phyloP scores from a whole-genome alignment of 1,140 invertebrate species.

The Drosophila ercepeae region DNA sequence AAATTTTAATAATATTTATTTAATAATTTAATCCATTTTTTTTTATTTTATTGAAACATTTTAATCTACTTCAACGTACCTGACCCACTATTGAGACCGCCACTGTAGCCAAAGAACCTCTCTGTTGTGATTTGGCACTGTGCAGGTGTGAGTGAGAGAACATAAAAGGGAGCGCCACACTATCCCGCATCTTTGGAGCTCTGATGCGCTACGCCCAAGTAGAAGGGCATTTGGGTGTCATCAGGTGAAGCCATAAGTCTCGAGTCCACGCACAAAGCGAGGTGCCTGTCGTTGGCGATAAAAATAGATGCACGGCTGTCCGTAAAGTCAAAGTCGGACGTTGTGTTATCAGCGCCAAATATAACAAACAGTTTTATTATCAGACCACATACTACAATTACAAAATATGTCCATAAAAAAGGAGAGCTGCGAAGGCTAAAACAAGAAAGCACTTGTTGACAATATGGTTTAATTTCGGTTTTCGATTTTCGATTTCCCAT shows the following conservation, averaged over 20 bases:
- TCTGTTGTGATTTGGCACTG: slow-evolving; percentile 37
- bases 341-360: slow-evolving; percentile 60
- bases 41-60: neutral
- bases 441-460: slow-evolving; percentile 24
- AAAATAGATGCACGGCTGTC: slow-evolving; percentile 44
- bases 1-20: too few species aligned
- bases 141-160: slow-evolving; percentile 17
- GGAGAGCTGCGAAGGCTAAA: slow-evolving; percentile 43
- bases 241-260: slow-evolving; percentile 12
- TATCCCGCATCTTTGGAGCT: slow-evolving; percentile 26
- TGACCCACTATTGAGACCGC: neutral
- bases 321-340: slow-evolving; percentile 40
- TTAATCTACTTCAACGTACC: neutral
- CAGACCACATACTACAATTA: slow-evolving; percentile 68
- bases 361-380: slow-evolving; percentile 75
- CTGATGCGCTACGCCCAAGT: slow-evolving; percentile 44
- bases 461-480: slow-evolving; percentile 35
- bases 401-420: slow-evolving; percentile 56
- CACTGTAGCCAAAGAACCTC: slow-evolving; percentile 20
- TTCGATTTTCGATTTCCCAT: slow-evolving; percentile 18
- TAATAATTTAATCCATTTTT: too few species aligned
- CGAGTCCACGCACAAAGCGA: slow-evolving; percentile 7
- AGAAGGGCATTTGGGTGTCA: slow-evolving; percentile 40
- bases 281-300: neutral
- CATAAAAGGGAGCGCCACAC: slow-evolving; percentile 27